Conservation (phyloP, 2,113 vertebrate genomes). For the Melanotaenia duboulayi region DNA sequence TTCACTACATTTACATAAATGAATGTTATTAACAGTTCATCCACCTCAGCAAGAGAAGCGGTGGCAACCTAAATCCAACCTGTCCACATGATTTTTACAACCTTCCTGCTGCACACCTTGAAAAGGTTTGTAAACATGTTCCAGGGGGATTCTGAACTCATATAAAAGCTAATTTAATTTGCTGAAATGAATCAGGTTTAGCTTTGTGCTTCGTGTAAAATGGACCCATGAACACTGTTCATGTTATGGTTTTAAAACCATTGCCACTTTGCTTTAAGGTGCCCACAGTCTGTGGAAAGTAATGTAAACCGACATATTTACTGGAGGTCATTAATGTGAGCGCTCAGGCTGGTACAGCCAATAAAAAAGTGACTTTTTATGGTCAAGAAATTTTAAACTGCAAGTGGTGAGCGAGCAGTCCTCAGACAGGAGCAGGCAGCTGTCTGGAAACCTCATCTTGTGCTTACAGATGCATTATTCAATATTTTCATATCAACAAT, state of each 20-base stretch:
- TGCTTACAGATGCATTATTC: not conserved
- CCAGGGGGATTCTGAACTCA: not conserved
- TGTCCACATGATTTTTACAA: not conserved
- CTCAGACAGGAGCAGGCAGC: not conserved
- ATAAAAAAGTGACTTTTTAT: not conserved
- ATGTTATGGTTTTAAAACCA: too few relatives aligned
- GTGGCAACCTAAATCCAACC: not conserved
- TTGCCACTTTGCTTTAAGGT: too few relatives aligned
- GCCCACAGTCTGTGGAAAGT: too few relatives aligned
- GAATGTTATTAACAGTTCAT: too few relatives aligned
- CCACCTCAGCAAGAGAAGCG: not conserved
- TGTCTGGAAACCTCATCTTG: not conserved
- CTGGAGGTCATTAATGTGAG: too few relatives aligned
- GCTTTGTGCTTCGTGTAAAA: not conserved
- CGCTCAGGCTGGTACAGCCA: too few relatives aligned
- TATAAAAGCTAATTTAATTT: not conserved
- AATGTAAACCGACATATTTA: too few relatives aligned
- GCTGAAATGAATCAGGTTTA: too few relatives aligned
- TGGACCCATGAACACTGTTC: not conserved
- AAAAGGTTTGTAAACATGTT: not conserved
- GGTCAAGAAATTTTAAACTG: not conserved
- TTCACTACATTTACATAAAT: too few relatives aligned
- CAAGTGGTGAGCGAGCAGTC: not conserved
- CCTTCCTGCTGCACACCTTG: not conserved
- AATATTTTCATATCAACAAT: constrained; percentile 10